These are phyloP conservation scores for Hipposideros armiger DNA, from an alignment of 2,113 vertebrate genomes.

Conservation along the genomic window DNA sequence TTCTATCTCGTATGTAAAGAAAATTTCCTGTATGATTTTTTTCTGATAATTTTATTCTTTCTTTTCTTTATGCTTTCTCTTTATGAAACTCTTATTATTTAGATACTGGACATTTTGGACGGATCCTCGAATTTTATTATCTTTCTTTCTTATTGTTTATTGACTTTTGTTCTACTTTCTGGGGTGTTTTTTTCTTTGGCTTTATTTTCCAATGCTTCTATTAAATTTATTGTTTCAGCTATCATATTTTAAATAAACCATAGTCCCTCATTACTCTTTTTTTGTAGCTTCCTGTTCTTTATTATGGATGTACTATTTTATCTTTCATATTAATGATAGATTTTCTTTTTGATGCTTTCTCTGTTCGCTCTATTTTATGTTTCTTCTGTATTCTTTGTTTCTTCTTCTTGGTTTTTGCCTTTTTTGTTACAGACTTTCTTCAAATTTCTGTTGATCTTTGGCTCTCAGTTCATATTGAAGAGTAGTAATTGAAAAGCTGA, in stretches of 20 bases:
- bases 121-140: not conserved
- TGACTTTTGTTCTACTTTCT: not conserved
- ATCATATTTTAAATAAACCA: not conserved
- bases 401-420: not conserved
- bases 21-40: not conserved
- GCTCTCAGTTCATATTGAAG: not conserved
- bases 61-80: not conserved
- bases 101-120: not conserved
- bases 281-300: not conserved
- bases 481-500: not conserved
- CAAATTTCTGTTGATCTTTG: not conserved
- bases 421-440: not conserved
- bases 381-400: not conserved
- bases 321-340: not conserved
- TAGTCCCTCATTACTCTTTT: not conserved
- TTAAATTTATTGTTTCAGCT: not conserved
- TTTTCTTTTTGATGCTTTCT: not conserved
- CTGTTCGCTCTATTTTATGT: not conserved
- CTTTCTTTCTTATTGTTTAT: not conserved
- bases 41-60: conserved; percentile 5
- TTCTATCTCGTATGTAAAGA: not conserved
- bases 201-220: conserved; percentile 8
- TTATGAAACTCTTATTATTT: not conserved
- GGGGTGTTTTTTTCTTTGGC: not conserved
- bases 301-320: not conserved